A percentile compares a stretch with the other conserved stretches of the same genome.
These are phyloP conservation scores for Poeciliopsis occidentalis DNA, from an alignment of 2,113 vertebrate species.

Conservation along the genomic window DNA sequence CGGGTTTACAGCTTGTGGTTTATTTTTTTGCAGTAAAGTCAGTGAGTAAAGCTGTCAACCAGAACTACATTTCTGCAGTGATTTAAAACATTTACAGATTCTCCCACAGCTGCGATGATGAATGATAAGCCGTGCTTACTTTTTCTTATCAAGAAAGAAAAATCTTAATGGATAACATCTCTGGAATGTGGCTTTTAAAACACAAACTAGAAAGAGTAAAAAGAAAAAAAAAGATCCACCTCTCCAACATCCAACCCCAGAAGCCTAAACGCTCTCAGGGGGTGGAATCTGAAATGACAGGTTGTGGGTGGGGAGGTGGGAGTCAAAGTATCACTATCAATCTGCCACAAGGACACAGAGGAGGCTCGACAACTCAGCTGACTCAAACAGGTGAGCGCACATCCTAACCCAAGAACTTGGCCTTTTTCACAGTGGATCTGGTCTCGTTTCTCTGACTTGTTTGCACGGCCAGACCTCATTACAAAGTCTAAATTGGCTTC, in stretches of 20 bases:
- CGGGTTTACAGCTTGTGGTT: neutral
- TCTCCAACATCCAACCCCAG: no score
- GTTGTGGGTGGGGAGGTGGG: constrained; percentile 9
- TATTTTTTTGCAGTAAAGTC: neutral
- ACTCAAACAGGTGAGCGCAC: constrained; percentile 57
- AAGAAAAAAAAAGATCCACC: neutral
- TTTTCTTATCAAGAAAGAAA: constrained; percentile 1
- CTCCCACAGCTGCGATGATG: neutral
- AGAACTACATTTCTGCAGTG: no score
- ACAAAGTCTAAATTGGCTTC: constrained; percentile 44
- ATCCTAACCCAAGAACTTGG: neutral
- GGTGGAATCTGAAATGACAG: constrained; percentile 24
- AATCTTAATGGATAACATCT: neutral
- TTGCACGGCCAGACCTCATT: constrained; percentile 38
- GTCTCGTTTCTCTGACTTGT: constrained; percentile 14
- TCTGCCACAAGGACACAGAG: constrained; percentile 9
- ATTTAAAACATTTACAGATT: no score
- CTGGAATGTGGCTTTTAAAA: constrained; percentile 18
- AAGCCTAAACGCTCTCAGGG: neutral
- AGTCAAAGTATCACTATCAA: constrained; percentile 21
- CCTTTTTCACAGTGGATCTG: constrained; percentile 9
- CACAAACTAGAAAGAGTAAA: neutral
- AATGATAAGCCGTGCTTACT: neutral
- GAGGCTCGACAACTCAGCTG: constrained; percentile 22
- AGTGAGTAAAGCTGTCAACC: neutral